phyloP scores from a whole-genome alignment of 2,888 invertebrate species.

The Parasteatoda lunata region DNA sequence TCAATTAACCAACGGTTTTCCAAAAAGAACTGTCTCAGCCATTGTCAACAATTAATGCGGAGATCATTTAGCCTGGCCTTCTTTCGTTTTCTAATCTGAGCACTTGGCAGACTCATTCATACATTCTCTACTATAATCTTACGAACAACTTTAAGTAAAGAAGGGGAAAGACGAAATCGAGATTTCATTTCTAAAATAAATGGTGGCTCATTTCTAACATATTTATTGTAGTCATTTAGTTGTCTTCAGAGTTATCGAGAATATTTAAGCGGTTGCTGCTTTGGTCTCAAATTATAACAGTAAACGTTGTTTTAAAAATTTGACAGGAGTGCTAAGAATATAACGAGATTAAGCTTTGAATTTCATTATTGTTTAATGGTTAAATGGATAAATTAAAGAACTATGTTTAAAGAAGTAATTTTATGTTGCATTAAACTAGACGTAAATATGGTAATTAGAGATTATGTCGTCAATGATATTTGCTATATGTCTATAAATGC shows the following conservation, averaged over 20 bases:
- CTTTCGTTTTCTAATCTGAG: constrained; percentile 4
- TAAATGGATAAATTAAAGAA: too few relatives aligned
- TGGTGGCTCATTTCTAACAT: constrained; percentile 2
- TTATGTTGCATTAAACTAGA: too few relatives aligned
- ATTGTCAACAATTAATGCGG: constrained; percentile 42
- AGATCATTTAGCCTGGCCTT: constrained; percentile 20
- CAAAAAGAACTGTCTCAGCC: constrained; percentile 21
- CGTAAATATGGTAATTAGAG: too few relatives aligned
- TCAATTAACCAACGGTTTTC: constrained; percentile 32
- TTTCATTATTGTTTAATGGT: too few relatives aligned
- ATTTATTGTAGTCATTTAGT: constrained; percentile 26
- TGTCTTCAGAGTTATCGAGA: neutral
- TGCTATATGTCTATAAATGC: too few relatives aligned
- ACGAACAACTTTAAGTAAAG: neutral
- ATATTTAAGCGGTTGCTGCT: constrained; percentile 4
- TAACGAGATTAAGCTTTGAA: too few relatives aligned
- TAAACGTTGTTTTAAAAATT: constrained; percentile 14
- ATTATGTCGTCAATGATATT: too few relatives aligned
- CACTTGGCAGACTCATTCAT: neutral
- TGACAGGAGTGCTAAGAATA: neutral
- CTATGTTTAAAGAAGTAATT: too few relatives aligned
- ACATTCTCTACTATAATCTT: constrained; percentile 7
- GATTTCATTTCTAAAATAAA: constrained; percentile 21
- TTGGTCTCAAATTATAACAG: constrained; percentile 6
- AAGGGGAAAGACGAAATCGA: constrained; percentile 3